A percentile compares a stretch with the other conserved stretches of the same genome.
Conservation (phyloP, 2,888 invertebrate genomes). For the Gibbula magus region DNA sequence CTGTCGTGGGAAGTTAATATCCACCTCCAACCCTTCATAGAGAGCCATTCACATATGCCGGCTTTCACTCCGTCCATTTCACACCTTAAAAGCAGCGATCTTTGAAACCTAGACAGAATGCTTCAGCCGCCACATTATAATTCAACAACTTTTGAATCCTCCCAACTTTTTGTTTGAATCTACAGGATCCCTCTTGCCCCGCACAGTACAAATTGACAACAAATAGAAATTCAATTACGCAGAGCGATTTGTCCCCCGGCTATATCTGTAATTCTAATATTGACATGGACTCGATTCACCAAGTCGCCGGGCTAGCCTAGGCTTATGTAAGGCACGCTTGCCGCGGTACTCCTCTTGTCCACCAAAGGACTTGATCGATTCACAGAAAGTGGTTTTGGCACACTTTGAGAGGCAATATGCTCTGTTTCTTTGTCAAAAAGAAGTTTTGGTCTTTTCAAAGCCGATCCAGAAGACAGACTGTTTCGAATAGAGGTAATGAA, state of each 20-base stretch:
- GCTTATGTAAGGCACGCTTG: slow-evolving; percentile 13
- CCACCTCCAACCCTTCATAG: not conserved
- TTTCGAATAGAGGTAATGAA: not conserved
- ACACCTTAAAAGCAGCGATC: slow-evolving; percentile 11
- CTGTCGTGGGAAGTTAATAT: not conserved
- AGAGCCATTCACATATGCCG: slow-evolving; percentile 4
- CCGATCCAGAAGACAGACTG: not conserved
- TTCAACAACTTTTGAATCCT: slow-evolving; percentile 13
- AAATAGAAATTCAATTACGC: slow-evolving; percentile 13
- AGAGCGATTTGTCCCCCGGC: slow-evolving; percentile 7
- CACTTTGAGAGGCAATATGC: slow-evolving; percentile 13
- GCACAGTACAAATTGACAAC: slow-evolving; percentile 1
- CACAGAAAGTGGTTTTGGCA: slow-evolving; percentile 10
- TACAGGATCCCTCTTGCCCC: slow-evolving; percentile 3
- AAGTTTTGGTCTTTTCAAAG: slow-evolving; percentile 11
- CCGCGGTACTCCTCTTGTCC: not conserved
- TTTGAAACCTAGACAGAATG: slow-evolving; percentile 1
- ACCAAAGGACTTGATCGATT: not conserved
- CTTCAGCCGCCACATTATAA: slow-evolving; percentile 1
- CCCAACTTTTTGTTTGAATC: slow-evolving; percentile 15
- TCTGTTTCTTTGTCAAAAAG: not conserved
- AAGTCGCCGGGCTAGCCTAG: not conserved
- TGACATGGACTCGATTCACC: slow-evolving; percentile 7
- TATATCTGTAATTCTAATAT: slow-evolving; percentile 5
- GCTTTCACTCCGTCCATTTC: not conserved